Evolutionary conservation across 1,140 invertebrate species (phyloP), one percentile per base, ranked within the genome.

Genomic region (Cydia amplana): DNA sequence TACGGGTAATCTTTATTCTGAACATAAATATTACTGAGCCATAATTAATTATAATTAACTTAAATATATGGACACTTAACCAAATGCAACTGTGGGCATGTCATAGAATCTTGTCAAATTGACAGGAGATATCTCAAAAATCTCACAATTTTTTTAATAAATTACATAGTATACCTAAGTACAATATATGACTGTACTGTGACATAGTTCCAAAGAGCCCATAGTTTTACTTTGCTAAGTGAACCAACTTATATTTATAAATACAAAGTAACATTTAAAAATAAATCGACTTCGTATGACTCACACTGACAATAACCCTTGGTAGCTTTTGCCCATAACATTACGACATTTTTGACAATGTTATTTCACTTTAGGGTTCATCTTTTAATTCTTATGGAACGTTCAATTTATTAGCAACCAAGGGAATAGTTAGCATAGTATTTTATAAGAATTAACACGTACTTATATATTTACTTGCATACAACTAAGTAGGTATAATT

Each of bases 21-120:
- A 40, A 36, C 14, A 70, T 70, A 70, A 70, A 70, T 70, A 70
- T 43, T 40, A 70, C n/a, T 70, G n/a, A 70, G 32, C n/a, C 49
- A 51, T 51, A 46, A 46, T 46, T 16, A 46, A 46, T 51, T 51
- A 51, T 46, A 46, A 46, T 51, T 18, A 51, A 51, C 49, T 51
- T 51, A 51, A 51, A 51, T 18, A 51, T 51, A 51, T 51, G n/a
- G 6, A 18, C 49, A 51, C 49, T 51, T 51, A 51, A 51, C 49
- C 18, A 18, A 51, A 51, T 9, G 7, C n/a, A 51, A 18, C 1
- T 51, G 43, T 46, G 43, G 43, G 43, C 43, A 32, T 43, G 12
- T n/a, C 46, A 49, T 51, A 18, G 6, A 51, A 18, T 51, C n/a
- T 51, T 51, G 12, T 18, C 16, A 51, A 51, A 51, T 16, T 49